These are phyloP conservation scores for Drosophila nigrodunni DNA, from an alignment of 1,140 invertebrate genomes.

Conservation along the genomic window DNA sequence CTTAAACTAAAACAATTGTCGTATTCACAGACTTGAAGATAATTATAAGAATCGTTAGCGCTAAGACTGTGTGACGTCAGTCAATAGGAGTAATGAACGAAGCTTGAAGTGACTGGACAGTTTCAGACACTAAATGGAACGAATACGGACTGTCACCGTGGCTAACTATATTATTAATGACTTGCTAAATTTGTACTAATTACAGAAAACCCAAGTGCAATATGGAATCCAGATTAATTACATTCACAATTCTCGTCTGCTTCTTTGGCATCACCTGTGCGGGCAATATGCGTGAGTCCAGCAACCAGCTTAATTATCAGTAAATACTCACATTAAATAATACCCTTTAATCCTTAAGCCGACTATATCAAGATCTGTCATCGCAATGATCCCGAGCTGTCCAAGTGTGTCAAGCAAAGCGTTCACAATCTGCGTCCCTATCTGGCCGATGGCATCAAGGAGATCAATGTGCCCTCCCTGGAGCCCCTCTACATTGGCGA, in stretches of 20 bases:
- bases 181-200: conserved; percentile 13
- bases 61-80: conserved; percentile 27
- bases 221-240: conserved; percentile 59
- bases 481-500: conserved; percentile 88
- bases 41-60: conserved; percentile 27
- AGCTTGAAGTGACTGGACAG: conserved; percentile 19
- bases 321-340: background rate
- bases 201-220: conserved; percentile 23
- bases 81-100: conserved; percentile 9
- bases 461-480: conserved; percentile 87
- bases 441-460: conserved; percentile 85
- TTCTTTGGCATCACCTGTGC: conserved; percentile 41
- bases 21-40: conserved; percentile 23
- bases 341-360: conserved; percentile 84
- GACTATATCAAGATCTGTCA: conserved; percentile 87
- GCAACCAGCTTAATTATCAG: background rate
- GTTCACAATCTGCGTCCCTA: conserved; percentile 85
- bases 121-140: background rate
- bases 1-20: background rate
- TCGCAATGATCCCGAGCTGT: conserved; percentile 86
- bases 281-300: conserved; percentile 62
- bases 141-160: background rate
- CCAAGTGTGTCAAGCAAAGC: conserved; percentile 86
- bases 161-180: conserved; percentile 3
- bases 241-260: conserved; percentile 41